These are phyloP conservation scores for Hyalella azteca DNA, from an alignment of 2,888 invertebrate species.

Conservation along the genomic window DNA sequence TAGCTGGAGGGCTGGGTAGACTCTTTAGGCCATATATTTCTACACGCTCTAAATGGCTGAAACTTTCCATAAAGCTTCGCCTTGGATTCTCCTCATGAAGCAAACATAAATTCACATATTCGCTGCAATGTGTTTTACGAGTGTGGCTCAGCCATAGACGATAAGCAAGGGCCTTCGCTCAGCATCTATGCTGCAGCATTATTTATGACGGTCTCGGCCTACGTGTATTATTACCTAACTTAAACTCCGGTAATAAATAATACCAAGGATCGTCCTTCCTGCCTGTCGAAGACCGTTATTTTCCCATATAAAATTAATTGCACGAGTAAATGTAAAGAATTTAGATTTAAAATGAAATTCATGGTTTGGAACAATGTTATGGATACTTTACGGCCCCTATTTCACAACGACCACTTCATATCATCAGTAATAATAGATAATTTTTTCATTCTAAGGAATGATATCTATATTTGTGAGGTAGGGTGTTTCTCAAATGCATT, in stretches of 20 bases:
- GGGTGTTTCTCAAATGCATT: no score
- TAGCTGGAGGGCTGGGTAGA: background rate
- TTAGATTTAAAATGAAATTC: no score
- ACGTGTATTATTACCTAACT: slow-evolving; percentile 8
- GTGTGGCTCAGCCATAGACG: slow-evolving; percentile 30
- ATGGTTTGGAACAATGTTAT: no score
- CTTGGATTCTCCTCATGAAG: slow-evolving; percentile 35
- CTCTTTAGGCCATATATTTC: slow-evolving; percentile 21
- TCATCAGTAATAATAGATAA: no score
- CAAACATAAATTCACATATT: slow-evolving; percentile 34
- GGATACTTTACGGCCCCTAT: no score
- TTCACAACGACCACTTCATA: no score
- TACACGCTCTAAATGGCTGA: slow-evolving; percentile 10
- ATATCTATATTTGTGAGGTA: no score
- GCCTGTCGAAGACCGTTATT: no score
- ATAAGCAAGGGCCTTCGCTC: slow-evolving; percentile 33
- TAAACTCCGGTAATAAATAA: slow-evolving; percentile 29
- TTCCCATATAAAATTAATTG: no score
- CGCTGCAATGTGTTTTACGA: slow-evolving; percentile 34
- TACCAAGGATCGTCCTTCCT: no score
- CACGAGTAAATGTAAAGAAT: no score
- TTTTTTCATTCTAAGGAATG: no score
- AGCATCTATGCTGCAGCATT: slow-evolving; percentile 16
- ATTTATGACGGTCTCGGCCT: slow-evolving; percentile 18
- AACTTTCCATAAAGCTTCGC: slow-evolving; percentile 35